Evolutionary conservation across 2,888 invertebrate species (phyloP).

Genomic region (Ypsolopha scabrella): DNA sequence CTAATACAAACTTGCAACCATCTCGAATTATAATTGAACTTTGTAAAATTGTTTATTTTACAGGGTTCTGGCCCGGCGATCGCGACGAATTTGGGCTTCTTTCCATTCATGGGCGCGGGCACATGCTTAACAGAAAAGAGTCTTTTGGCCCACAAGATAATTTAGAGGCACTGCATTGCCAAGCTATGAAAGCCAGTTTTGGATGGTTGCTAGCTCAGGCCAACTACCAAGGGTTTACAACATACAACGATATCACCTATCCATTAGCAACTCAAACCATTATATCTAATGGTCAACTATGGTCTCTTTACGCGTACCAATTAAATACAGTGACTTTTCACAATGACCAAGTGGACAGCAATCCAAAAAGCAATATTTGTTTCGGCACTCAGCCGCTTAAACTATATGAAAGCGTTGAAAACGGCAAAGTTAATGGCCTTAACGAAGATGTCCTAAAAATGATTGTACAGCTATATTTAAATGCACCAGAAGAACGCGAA

Average conservation of each 20-base stretch:
- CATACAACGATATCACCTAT: slow-evolving; percentile 90
- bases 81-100: slow-evolving; percentile 80
- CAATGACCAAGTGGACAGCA: slow-evolving; percentile 71
- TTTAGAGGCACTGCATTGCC: slow-evolving; percentile 75
- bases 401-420: slow-evolving; percentile 80
- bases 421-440: slow-evolving; percentile 79
- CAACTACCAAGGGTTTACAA: slow-evolving; percentile 89
- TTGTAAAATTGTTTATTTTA: slow-evolving; percentile 15
- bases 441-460: slow-evolving; percentile 83
- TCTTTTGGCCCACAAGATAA: slow-evolving; percentile 66
- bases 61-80: slow-evolving; percentile 90
- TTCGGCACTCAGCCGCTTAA: slow-evolving; percentile 80
- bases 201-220: slow-evolving; percentile 85
- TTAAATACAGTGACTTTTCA: slow-evolving; percentile 86
- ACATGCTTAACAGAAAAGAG: slow-evolving; percentile 59
- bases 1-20: no score
- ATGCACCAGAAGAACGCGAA: slow-evolving; percentile 72
- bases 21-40: no score
- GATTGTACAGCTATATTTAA: slow-evolving; percentile 81
- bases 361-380: slow-evolving; percentile 82
- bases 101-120: slow-evolving; percentile 77
- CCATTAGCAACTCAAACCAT: slow-evolving; percentile 91
- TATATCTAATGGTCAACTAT: slow-evolving; percentile 88
- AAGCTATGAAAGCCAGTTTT: slow-evolving; percentile 84
- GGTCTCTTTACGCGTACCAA: slow-evolving; percentile 92